Evolutionary conservation across 2,113 vertebrate genomes (phyloP), one percentile per base, ranked within the genome.

Genomic region (Corydoras maculifer): DNA sequence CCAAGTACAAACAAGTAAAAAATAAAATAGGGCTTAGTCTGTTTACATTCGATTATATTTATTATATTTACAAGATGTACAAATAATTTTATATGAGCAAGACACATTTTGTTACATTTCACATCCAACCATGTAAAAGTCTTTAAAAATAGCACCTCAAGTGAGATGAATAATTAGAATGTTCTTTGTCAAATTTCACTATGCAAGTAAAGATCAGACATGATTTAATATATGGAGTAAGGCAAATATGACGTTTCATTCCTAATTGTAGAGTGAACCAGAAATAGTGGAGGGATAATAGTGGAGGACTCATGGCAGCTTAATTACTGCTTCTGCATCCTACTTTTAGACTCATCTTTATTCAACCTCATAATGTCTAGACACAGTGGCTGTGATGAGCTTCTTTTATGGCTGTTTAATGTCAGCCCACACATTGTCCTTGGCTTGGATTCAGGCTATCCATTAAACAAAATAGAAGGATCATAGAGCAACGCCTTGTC

Each of bases 381-480:
- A 75, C 72, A 5, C 48, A 14, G 51, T 43, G 43, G 9, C 65
- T 70, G 57, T 49, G 59, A 74, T 58, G 62, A 58, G 65, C 68
- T 54, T 55, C 35, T 74, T 73, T 77, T 70, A 70, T 54, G 54
- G 64, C 62, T 64, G 68, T 62, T 61, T 76, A 73, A 76, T 68
- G 67, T 62, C 72, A 60, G 59, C 74, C 68, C 71, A 76, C 62
- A 35, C 73, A 55, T 70, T 65, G 64, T 68, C 60, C 49, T 64
- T 73, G 62, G 70, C 62, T 48, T 18, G 15, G 68, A 49, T 48
- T 67, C 71, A 62, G 29, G 62, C 57, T 65, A 53, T 69, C 61
- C 63, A 55, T 69, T 32, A 60, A 54, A 55, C 60, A 31, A 68
- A 70, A 64, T 70, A n/a, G 29, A 69, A 29, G 25, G 10, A 55